These are phyloP conservation scores for Trichonephila clavata DNA, from an alignment of 1,140 invertebrate species.

Conservation along the genomic window DNA sequence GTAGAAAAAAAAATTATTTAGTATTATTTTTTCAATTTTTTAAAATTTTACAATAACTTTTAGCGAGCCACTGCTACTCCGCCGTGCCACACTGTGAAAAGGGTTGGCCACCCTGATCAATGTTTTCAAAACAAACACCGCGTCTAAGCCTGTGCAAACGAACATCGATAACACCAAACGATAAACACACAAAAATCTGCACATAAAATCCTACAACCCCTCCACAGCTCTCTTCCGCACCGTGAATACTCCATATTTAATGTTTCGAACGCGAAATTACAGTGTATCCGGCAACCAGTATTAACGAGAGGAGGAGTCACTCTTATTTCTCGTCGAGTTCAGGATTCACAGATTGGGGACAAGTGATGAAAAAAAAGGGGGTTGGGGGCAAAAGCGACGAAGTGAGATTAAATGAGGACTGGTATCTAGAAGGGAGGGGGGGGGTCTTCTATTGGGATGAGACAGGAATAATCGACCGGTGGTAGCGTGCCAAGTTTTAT, in stretches of 20 bases:
- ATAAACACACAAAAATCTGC: no score
- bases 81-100: no score
- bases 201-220: no score
- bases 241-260: not conserved
- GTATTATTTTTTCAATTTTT: no score
- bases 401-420: slow-evolving; percentile 6
- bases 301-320: slow-evolving; percentile 10
- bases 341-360: not conserved
- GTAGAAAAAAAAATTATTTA: no score
- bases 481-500: slow-evolving; percentile 69
- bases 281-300: not conserved
- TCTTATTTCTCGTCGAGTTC: not conserved
- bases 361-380: not conserved
- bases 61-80: no score
- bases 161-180: no score
- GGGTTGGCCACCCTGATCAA: no score
- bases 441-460: slow-evolving; percentile 28
- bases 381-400: not conserved
- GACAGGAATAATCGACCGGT: slow-evolving; percentile 62
- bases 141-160: no score
- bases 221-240: not conserved
- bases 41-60: no score
- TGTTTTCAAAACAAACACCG: no score
- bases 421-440: not conserved
- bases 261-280: not conserved